Evolutionary conservation across 2,797 vertebrate genomes (phyloP), one percentile per base, ranked within the genome.

Genomic region (Crenuchus spilurus): DNA sequence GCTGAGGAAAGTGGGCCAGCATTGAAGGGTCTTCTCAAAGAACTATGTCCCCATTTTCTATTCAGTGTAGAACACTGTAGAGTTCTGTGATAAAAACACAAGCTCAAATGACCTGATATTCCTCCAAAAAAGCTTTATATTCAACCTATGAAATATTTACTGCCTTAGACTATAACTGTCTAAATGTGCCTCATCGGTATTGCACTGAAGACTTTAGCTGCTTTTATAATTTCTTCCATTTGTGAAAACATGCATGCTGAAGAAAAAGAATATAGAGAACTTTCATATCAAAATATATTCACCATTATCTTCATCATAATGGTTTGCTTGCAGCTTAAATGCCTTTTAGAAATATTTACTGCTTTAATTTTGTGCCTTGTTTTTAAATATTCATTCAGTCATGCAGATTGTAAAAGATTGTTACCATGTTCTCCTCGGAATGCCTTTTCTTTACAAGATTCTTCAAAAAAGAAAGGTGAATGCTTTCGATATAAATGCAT

Each of bases 271-370:
- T 13, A 26, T n/a, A 60, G 33, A 16, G 20, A 26, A 61, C 6
- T 7, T 4, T 28, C 26, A 35, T 22, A 18, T 26, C 24, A 42
- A 39, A 16, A 42, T 42, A 8, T 35, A 20, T 58, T 35, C 1
- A 1, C 31, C 18, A 10, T 20, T 11, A 35, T 42, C 22, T 28
- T 18, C 39, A 18, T 1, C 5, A 33, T 61, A 41, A 41, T 61
- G 58, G 24, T 41, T 39, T 14, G 9, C 57, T 22, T 1, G 3
- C 20, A 58, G n/a, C 28, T 52, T 14, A 28, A 55, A 65, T 60
- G 37, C 55, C 81, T 81, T 80, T 63, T 33, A 64, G 57, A 58
- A 31, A 67, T 87, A 77, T 69, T 57, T 70, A 67, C 62, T 37
- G 14, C 20, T 79, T 79, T 73, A 52, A 81, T 81, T 63, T 74